A percentile compares a stretch with the other conserved stretches of the same genome.
phyloP scores from a whole-genome alignment of 2,113 vertebrate genomes.

The Mellivora capensis region DNA sequence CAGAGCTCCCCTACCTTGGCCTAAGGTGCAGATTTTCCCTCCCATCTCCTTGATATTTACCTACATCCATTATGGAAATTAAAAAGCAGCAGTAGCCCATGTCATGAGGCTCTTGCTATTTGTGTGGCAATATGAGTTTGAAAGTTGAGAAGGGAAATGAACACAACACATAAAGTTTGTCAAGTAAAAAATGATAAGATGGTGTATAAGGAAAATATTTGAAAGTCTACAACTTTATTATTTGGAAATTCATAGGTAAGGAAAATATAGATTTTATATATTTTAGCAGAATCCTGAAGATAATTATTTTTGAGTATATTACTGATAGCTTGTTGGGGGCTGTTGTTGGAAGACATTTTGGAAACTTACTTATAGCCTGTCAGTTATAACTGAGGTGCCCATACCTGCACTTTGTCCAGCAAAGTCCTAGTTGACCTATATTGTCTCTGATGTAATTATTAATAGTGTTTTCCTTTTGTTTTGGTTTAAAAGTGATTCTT shows the following conservation, averaged over 20 bases:
- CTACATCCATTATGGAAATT: conserved; percentile 16
- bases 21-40: not conserved
- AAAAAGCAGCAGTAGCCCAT: conserved; percentile 33
- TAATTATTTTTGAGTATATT: not conserved
- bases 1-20: not conserved
- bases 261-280: not conserved
- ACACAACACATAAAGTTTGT: not conserved
- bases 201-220: not conserved
- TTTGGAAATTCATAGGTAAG: not conserved
- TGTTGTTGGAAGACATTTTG: not conserved
- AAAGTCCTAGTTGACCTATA: not conserved
- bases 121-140: not conserved
- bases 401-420: not conserved
- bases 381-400: not conserved
- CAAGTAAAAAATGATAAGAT: not conserved
- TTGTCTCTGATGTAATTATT: not conserved
- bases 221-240: not conserved
- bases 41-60: conserved; percentile 38
- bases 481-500: not conserved
- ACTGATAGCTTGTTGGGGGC: not conserved
- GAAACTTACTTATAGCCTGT: not conserved
- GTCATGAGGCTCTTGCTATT: not conserved
- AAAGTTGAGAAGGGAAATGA: not conserved
- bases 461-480: not conserved
- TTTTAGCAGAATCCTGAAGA: not conserved